Evolutionary conservation across 1,140 invertebrate genomes (phyloP).

Genomic region (Aphelinus atriplicis): DNA sequence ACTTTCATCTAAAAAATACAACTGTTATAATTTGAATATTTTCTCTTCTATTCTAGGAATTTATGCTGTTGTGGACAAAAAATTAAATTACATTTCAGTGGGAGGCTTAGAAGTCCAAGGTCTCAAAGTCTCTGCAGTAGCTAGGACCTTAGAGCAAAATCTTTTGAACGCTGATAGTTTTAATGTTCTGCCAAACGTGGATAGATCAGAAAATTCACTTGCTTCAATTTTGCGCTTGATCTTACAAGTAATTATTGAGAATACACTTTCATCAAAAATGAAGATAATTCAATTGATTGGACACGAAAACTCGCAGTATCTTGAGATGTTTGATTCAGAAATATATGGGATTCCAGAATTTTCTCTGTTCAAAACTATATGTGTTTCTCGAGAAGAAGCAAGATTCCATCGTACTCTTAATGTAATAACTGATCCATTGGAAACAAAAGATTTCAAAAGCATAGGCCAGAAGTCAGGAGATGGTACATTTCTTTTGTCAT

Average conservation of each 20-base stretch:
- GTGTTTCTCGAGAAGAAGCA: slow-evolving; percentile 35
- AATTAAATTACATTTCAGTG: slow-evolving; percentile 61
- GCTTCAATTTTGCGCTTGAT: slow-evolving; percentile 66
- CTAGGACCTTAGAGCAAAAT: slow-evolving; percentile 70
- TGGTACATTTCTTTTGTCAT: slow-evolving; percentile 58
- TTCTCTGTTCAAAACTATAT: neutral
- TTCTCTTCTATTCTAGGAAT: slow-evolving; percentile 43
- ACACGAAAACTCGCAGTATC: slow-evolving; percentile 47
- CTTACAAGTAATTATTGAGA: slow-evolving; percentile 81
- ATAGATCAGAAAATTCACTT: slow-evolving; percentile 31
- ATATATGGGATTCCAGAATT: slow-evolving; percentile 36
- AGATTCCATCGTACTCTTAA: slow-evolving; percentile 66
- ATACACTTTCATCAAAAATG: slow-evolving; percentile 72
- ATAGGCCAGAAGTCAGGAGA: slow-evolving; percentile 52
- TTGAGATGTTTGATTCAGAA: neutral
- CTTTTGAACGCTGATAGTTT: slow-evolving; percentile 76
- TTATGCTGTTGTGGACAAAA: slow-evolving; percentile 63
- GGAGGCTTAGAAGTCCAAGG: slow-evolving; percentile 85
- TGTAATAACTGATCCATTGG: slow-evolving; percentile 62
- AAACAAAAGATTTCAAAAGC: slow-evolving; percentile 34
- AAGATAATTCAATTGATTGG: slow-evolving; percentile 74
- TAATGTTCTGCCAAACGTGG: slow-evolving; percentile 67
- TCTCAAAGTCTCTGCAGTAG: slow-evolving; percentile 80
- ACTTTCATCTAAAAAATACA: neutral
- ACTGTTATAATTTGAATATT: neutral